phyloP scores from a whole-genome alignment of 2,113 vertebrate species.

The Turdus rufiventris region DNA sequence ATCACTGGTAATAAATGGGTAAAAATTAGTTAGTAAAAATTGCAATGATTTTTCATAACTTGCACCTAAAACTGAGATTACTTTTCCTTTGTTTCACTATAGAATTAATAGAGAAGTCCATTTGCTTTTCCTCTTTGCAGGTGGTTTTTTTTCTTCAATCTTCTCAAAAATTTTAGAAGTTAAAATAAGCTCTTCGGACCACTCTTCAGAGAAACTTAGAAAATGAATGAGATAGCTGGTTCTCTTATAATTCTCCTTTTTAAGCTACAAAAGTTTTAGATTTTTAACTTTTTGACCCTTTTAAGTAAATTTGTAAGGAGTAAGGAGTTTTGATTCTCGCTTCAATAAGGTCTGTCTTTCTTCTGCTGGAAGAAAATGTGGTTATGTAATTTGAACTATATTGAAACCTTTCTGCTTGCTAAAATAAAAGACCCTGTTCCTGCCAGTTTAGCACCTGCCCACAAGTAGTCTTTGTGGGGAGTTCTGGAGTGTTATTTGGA shows the following conservation, averaged over 20 bases:
- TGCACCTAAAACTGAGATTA: neutral
- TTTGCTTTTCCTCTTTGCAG: neutral
- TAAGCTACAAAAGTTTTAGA: neutral
- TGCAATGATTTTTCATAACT: neutral
- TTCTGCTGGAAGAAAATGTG: neutral
- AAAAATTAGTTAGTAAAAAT: neutral
- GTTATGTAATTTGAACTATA: neutral
- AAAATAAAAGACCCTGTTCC: neutral
- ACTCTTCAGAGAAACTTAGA: neutral
- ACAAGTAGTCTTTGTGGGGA: neutral
- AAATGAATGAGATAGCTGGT: neutral
- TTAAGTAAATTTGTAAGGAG: neutral
- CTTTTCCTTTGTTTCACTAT: neutral
- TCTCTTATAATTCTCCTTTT: neutral
- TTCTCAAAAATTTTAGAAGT: neutral
- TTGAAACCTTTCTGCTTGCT: neutral
- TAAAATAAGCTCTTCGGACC: neutral
- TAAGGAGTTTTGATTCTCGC: slow-evolving; percentile 7
- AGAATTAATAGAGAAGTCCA: neutral
- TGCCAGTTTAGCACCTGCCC: neutral
- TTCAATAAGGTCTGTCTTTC: slow-evolving; percentile 1
- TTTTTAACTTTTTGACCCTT: neutral
- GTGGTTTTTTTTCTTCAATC: neutral
- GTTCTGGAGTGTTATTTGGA: neutral
- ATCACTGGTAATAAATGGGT: neutral